Evolutionary conservation across 2,113 vertebrate genomes (phyloP), one percentile per base, ranked within the genome.

Genomic region (Cephalopholis sonnerati): DNA sequence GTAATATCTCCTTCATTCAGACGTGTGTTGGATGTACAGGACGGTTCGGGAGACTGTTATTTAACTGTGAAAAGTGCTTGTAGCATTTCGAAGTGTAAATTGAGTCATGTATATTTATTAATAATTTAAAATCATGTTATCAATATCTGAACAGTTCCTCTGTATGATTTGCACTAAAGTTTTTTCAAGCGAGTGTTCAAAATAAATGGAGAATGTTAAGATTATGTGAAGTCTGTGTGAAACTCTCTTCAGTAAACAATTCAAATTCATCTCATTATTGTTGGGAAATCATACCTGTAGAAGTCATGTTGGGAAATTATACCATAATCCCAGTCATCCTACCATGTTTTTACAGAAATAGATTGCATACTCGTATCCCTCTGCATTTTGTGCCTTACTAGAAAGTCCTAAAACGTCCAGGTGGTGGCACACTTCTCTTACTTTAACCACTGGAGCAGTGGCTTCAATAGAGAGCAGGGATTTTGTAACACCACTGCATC

Each of bases 31-130:
- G 89, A 81, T 89, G 84, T 91, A 91, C 87, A 88, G 89, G 85
- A 24, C 22, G 17, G 68, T 84, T 32, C 71, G 54, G 61, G 80
- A 88, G 75, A 89, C 89, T 70, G 82, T 80, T 86, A 81, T 89
- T 81, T 85, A 92, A 93, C 91, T 94, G 93, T 97, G 96, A 93
- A 97, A 97, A 97, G 94, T 96, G 95, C 97, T 97, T 96, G 95
- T 97, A 97, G 96, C 95, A 95, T 96, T 96, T 96, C 85, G 57
- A 94, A 92, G 93, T 96, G 90, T 96, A 97, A 96, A 96, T 96
- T 95, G 95, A 95, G 75, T 91, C 46, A 74, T 93, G 90, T 92
- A 92, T 98, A 98, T 98, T 98, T 98, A 97, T 98, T 97, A 96
- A 97, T 97, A 97, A 95, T 97, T 98, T 97, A 97, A 98, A 96